These are phyloP conservation scores for Pagetopsis macropterus DNA, from an alignment of 2,797 vertebrate species.

Conservation along the genomic window DNA sequence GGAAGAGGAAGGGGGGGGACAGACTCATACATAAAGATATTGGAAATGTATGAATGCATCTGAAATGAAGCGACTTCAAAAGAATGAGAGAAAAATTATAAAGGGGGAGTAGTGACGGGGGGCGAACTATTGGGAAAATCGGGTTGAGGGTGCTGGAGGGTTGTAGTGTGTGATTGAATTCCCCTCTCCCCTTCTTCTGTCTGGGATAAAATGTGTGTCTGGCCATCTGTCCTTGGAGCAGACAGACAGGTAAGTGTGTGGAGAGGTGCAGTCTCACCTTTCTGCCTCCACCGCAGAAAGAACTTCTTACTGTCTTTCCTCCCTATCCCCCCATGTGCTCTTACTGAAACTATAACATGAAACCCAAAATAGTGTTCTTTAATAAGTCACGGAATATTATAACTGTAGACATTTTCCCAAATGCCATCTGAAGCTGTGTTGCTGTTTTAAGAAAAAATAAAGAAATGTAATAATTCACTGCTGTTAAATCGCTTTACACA, in stretches of 20 bases:
- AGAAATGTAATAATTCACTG: neutral
- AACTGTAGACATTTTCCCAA: neutral
- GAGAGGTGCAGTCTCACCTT: constrained; percentile 69
- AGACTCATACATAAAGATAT: constrained; percentile 88
- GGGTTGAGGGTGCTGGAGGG: neutral
- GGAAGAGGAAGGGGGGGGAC: constrained; percentile 37
- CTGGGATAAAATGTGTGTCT: constrained; percentile 62
- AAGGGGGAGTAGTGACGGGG: constrained; percentile 35
- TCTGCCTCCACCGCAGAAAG: constrained; percentile 58
- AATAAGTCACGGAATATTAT: neutral
- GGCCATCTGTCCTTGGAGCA: constrained; percentile 73
- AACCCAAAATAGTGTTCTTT: neutral
- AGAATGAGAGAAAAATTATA: constrained; percentile 69
- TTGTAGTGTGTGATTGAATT: constrained; percentile 65
- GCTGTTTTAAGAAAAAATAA: neutral
- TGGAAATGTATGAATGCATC: constrained; percentile 87
- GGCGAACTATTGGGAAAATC: constrained; percentile 36
- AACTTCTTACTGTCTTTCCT: constrained; percentile 15
- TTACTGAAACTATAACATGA: neutral
- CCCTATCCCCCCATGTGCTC: too few relatives aligned
- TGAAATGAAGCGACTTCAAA: constrained; percentile 83
- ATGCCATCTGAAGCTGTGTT: neutral
- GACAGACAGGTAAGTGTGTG: constrained; percentile 56
- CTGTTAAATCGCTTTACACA: neutral
- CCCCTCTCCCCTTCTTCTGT: constrained; percentile 57